Evolutionary conservation across 2,888 invertebrate species (phyloP).

Genomic region (Leptura quadrifasciata): DNA sequence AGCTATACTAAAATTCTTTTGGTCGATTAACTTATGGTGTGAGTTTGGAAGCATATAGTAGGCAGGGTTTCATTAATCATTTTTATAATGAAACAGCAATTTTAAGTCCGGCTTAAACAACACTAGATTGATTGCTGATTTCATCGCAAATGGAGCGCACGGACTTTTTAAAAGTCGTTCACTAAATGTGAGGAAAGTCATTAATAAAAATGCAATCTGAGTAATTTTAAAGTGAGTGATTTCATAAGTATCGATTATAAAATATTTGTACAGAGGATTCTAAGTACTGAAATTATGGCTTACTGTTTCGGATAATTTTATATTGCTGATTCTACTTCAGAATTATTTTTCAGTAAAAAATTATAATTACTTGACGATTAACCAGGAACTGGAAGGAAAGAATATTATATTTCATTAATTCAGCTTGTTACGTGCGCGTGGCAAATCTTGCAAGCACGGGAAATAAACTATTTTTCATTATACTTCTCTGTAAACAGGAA

Average conservation of each 20-base stretch:
- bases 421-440: too few relatives aligned
- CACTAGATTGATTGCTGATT: conserved; percentile 53
- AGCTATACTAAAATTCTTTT: conserved; percentile 60
- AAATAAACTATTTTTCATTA: too few relatives aligned
- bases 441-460: too few relatives aligned
- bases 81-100: conserved; percentile 68
- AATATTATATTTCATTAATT: too few relatives aligned
- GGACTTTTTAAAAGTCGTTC: conserved; percentile 61
- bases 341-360: too few relatives aligned
- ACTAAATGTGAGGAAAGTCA: conserved; percentile 50
- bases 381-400: too few relatives aligned
- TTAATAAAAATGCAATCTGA: conserved; percentile 48
- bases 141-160: conserved; percentile 52
- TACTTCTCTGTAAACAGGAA: too few relatives aligned
- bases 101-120: conserved; percentile 55
- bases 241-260: conserved; percentile 8
- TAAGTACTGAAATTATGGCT: not conserved
- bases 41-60: conserved; percentile 65
- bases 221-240: conserved; percentile 16
- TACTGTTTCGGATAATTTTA: too few relatives aligned
- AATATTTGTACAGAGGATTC: not conserved
- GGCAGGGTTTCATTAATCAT: conserved; percentile 65
- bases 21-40: conserved; percentile 68
- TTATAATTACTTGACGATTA: too few relatives aligned
- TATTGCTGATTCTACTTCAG: too few relatives aligned